These are phyloP conservation scores for Phaethornis superciliosus DNA, from an alignment of 2,113 vertebrate genomes.

Conservation along the genomic window DNA sequence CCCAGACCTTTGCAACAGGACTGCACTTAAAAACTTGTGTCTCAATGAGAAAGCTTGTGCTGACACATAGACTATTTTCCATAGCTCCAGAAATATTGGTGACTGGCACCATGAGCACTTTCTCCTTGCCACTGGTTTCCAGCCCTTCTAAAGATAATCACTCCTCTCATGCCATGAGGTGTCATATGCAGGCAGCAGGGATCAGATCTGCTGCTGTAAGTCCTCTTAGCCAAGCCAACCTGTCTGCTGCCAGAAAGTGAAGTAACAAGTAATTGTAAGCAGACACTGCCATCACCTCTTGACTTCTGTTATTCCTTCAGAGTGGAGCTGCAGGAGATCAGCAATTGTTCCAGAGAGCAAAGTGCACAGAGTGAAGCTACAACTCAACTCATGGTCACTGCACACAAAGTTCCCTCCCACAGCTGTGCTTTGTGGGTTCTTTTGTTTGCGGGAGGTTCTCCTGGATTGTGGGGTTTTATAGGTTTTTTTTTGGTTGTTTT, in stretches of 20 bases:
- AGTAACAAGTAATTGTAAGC: not conserved
- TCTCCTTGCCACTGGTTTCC: not conserved
- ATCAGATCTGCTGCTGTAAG: conserved; percentile 29
- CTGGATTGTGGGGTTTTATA: not conserved
- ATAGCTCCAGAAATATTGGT: not conserved
- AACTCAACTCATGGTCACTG: not conserved
- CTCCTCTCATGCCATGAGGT: not conserved
- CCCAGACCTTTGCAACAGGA: not conserved
- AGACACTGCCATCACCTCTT: not conserved
- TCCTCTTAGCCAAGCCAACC: conserved; percentile 30
- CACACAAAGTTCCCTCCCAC: not conserved
- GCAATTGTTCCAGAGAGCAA: not conserved
- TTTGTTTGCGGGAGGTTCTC: not conserved
- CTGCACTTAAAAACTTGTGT: not conserved
- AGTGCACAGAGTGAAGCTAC: not conserved
- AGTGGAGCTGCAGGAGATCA: not conserved
- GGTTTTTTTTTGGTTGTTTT: not conserved
- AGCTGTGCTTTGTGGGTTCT: not conserved
- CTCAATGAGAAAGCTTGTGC: not conserved
- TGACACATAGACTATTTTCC: not conserved
- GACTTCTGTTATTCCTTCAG: not conserved
- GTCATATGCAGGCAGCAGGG: not conserved
- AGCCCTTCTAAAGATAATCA: not conserved
- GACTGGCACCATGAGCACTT: not conserved
- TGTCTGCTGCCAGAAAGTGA: not conserved